phyloP scores from a whole-genome alignment of 2,888 invertebrate species.

The Andrena trimmerana region DNA sequence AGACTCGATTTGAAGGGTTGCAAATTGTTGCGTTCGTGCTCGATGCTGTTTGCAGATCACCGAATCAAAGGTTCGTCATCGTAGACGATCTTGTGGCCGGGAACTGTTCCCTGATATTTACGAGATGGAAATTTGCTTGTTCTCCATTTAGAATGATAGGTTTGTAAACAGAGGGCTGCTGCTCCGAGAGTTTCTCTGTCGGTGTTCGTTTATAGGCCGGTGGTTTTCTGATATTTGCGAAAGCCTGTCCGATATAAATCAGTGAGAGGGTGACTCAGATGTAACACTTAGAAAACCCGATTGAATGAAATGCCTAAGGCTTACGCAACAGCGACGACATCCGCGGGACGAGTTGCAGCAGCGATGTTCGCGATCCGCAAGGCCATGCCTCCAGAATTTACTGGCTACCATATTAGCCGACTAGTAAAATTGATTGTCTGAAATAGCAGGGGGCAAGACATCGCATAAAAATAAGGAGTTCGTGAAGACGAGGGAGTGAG shows the following conservation, averaged over 20 bases:
- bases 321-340: constrained; percentile 66
- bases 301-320: constrained; percentile 75
- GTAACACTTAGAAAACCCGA: constrained; percentile 74
- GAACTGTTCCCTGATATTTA: neutral
- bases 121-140: neutral
- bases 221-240: constrained; percentile 11
- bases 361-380: constrained; percentile 37
- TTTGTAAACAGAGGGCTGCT: neutral
- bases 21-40: no score
- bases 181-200: neutral
- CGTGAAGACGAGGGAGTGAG: neutral
- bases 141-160: neutral
- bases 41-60: no score
- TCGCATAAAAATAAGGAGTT: neutral
- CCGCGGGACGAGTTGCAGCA: constrained; percentile 26
- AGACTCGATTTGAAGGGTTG: no score
- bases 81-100: no score
- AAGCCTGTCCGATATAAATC: constrained; percentile 39
- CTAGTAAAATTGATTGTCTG: neutral
- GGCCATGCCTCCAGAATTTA: constrained; percentile 53
- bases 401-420: constrained; percentile 13
- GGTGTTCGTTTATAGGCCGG: neutral
- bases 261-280: constrained; percentile 43
- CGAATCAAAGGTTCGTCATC: no score
- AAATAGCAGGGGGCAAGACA: neutral